A percentile compares a stretch with the other conserved stretches of the same genome.
phyloP scores from a whole-genome alignment of 2,888 invertebrate species.

The Oeneis ivallda region DNA sequence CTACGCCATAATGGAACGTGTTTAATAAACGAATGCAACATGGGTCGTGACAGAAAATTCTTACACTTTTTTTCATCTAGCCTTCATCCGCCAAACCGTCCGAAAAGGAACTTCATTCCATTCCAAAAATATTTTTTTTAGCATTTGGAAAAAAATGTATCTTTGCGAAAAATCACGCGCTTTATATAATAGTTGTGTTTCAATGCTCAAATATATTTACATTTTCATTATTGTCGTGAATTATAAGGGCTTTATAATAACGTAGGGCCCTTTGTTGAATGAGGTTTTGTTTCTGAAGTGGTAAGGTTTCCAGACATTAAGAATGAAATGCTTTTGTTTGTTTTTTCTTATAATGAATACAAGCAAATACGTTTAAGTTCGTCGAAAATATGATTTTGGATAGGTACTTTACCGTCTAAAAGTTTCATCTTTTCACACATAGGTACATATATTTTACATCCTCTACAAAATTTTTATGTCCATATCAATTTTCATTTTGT shows the following conservation, averaged over 20 bases:
- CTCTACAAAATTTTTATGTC: too few relatives aligned
- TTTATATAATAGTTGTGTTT: conserved; percentile 44
- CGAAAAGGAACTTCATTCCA: too few relatives aligned
- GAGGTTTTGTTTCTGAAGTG: conserved; percentile 37
- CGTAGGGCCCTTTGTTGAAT: conserved; percentile 32
- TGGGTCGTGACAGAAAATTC: too few relatives aligned
- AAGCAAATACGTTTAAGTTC: background rate
- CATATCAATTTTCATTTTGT: too few relatives aligned
- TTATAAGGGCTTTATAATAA: conserved; percentile 39
- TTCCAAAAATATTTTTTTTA: background rate
- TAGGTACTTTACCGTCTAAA: too few relatives aligned
- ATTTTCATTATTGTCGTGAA: conserved; percentile 41
- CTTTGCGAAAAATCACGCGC: conserved; percentile 16
- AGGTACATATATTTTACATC: too few relatives aligned
- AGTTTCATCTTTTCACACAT: background rate
- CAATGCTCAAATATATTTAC: conserved; percentile 35
- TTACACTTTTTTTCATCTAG: too few relatives aligned
- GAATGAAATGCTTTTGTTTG: conserved; percentile 29
- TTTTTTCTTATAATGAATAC: conserved; percentile 16
- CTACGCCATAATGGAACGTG: too few relatives aligned
- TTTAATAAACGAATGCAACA: too few relatives aligned
- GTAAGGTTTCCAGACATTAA: conserved; percentile 30
- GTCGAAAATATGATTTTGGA: too few relatives aligned
- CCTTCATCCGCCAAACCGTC: too few relatives aligned
- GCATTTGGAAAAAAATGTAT: background rate